Evolutionary conservation across 2,888 invertebrate genomes (phyloP).

Genomic region (Metellina segmentata): DNA sequence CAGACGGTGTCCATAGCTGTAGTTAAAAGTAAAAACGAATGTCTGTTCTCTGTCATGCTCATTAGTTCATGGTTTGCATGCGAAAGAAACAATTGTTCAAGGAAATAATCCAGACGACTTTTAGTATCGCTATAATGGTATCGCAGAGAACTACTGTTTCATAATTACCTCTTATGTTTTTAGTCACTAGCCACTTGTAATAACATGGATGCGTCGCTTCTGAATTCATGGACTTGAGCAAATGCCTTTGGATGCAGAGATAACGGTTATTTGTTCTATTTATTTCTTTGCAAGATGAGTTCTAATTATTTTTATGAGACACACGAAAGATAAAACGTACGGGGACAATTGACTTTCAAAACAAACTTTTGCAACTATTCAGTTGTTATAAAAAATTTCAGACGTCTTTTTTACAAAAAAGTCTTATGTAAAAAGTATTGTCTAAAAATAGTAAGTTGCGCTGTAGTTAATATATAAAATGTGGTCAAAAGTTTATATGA

Average conservation of each 20-base stretch:
- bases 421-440: no score
- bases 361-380: no score
- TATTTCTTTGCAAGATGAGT: background rate
- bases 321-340: no score
- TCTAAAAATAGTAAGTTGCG: no score
- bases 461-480: no score
- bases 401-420: no score
- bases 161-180: constrained; percentile 22
- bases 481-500: no score
- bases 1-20: background rate
- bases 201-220: background rate
- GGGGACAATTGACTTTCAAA: no score
- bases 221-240: constrained; percentile 3
- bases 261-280: background rate
- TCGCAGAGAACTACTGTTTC: constrained; percentile 17
- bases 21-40: background rate
- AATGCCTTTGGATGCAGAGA: no score
- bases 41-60: constrained; percentile 8
- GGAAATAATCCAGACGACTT: constrained; percentile 26
- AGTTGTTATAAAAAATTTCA: no score
- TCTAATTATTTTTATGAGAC: background rate
- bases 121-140: constrained; percentile 14
- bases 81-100: constrained; percentile 38
- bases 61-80: constrained; percentile 26
- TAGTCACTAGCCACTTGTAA: constrained; percentile 1